phyloP scores from a whole-genome alignment of 2,797 vertebrate species.

The Labroides dimidiatus region DNA sequence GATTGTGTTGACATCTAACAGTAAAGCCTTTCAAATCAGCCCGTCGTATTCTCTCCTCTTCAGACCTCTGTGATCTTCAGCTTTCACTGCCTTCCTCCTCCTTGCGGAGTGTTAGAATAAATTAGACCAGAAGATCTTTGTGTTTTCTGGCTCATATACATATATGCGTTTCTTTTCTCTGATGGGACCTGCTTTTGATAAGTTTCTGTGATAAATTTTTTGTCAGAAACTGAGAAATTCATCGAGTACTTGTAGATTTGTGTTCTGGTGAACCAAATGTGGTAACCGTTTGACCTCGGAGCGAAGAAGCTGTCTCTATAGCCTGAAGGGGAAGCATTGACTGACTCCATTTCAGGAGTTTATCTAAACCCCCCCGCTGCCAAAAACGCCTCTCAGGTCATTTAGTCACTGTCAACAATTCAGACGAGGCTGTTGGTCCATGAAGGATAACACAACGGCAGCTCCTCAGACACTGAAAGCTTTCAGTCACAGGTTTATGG shows the following conservation, averaged over 20 bases:
- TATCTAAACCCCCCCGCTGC: conserved; percentile 62
- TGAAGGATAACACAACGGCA: conserved; percentile 65
- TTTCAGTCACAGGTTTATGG: conserved; percentile 23
- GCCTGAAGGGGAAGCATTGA: conserved; percentile 32
- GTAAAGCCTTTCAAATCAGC: too few relatives aligned
- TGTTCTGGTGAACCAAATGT: conserved; percentile 20
- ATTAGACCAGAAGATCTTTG: too few relatives aligned
- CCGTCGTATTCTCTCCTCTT: too few relatives aligned
- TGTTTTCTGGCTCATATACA: not conserved
- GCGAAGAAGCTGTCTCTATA: conserved; percentile 18
- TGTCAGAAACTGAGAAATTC: too few relatives aligned
- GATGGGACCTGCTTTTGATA: too few relatives aligned
- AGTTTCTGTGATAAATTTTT: too few relatives aligned
- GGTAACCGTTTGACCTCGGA: conserved; percentile 43
- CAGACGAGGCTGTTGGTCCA: conserved; percentile 61
- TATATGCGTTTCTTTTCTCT: not conserved
- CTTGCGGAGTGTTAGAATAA: too few relatives aligned
- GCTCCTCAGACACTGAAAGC: conserved; percentile 43
- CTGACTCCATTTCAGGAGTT: conserved; percentile 67
- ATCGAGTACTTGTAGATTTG: conserved; percentile 4
- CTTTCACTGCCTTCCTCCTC: too few relatives aligned
- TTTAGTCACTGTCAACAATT: conserved; percentile 76
- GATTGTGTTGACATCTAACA: not conserved
- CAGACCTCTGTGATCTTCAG: too few relatives aligned
- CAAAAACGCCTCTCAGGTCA: conserved; percentile 67